These are phyloP conservation scores for Cantharis flavilabris DNA, from an alignment of 2,888 invertebrate genomes.

Conservation along the genomic window DNA sequence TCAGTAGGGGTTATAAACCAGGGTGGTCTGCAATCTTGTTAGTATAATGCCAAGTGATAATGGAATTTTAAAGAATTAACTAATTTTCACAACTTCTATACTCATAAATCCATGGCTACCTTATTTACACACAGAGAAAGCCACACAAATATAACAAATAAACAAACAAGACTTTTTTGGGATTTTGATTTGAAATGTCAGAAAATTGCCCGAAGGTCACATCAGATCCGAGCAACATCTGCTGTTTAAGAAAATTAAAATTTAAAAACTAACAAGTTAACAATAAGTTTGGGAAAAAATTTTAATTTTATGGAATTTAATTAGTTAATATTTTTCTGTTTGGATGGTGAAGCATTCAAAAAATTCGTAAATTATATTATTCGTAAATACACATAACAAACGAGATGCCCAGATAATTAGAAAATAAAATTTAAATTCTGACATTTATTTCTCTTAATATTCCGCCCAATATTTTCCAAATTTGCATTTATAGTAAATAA, in stretches of 20 bases:
- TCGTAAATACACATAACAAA: neutral
- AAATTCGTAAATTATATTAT: too few relatives aligned
- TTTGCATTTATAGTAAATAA: neutral
- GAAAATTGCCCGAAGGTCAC: too few relatives aligned
- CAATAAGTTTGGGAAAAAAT: neutral
- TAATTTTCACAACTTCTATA: conserved; percentile 14
- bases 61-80: conserved; percentile 26
- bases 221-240: too few relatives aligned
- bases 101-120: neutral
- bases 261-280: too few relatives aligned
- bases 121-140: neutral
- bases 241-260: too few relatives aligned
- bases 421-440: neutral
- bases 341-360: too few relatives aligned
- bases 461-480: neutral
- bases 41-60: conserved; percentile 26
- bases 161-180: neutral
- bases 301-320: too few relatives aligned
- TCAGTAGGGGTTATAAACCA: conserved; percentile 34
- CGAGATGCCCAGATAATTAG: neutral
- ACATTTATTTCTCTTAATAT: neutral
- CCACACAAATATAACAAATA: neutral
- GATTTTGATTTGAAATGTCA: neutral
- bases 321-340: too few relatives aligned
- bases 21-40: conserved; percentile 33